Conservation (phyloP, 1,140 invertebrate species). For the Camponotus floridanus region DNA sequence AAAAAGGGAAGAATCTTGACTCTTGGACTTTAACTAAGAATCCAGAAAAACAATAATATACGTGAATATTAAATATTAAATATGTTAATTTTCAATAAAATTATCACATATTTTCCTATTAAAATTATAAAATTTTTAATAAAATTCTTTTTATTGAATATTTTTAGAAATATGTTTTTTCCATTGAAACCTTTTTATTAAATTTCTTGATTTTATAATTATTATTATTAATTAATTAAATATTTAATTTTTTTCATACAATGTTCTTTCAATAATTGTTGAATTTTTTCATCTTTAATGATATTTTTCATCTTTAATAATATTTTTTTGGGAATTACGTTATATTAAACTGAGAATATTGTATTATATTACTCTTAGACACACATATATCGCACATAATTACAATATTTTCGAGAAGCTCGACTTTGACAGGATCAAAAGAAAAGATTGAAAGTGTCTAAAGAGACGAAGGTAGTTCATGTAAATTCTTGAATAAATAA, state of each 20-base stretch:
- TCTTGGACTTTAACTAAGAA: neutral
- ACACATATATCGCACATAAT: neutral
- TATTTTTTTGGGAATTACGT: neutral
- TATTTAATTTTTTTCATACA: neutral
- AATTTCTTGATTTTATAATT: neutral
- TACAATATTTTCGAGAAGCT: constrained; percentile 30
- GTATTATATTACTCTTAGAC: neutral
- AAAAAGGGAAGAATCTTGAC: neutral
- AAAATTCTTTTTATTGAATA: neutral
- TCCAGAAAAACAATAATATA: neutral
- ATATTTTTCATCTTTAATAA: neutral
- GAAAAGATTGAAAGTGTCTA: constrained; percentile 10
- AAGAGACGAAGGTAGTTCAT: constrained; percentile 2
- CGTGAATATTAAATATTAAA: neutral
- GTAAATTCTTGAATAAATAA: constrained; percentile 3
- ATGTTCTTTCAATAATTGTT: neutral
- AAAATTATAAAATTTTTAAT: constrained; percentile 16
- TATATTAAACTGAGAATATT: neutral
- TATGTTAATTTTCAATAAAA: neutral
- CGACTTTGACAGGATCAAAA: constrained; percentile 26
- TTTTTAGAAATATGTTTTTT: no score
- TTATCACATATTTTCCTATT: neutral
- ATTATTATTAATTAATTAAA: no score
- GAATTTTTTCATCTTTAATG: neutral
- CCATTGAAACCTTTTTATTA: no score